phyloP scores from a whole-genome alignment of 2,888 invertebrate species.

The Azorinus chamasolen region DNA sequence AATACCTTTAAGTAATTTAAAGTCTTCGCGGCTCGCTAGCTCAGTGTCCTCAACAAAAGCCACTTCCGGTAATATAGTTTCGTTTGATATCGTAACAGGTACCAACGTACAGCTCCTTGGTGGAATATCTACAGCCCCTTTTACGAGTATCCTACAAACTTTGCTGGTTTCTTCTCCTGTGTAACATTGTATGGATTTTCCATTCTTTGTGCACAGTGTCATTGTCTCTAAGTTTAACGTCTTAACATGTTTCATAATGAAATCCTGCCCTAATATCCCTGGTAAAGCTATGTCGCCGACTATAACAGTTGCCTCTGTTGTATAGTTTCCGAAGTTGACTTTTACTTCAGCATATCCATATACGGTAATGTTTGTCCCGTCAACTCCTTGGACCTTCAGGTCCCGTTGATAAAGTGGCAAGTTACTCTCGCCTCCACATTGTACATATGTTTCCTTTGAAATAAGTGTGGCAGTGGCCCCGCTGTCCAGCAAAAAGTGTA shows the following conservation, averaged over 20 bases:
- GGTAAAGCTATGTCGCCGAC: conserved; percentile 9
- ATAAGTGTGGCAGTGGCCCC: conserved; percentile 39
- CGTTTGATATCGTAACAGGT: conserved; percentile 10
- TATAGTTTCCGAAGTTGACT: conserved; percentile 4
- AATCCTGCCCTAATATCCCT: no score
- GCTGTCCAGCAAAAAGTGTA: conserved; percentile 28
- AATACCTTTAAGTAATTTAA: conserved; percentile 9
- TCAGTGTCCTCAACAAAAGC: conserved; percentile 7
- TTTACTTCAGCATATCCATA: no score
- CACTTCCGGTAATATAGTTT: neutral
- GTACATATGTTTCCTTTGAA: conserved; percentile 25
- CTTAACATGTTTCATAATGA: conserved; percentile 23
- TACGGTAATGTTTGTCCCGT: conserved; percentile 21
- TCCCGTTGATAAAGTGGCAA: neutral
- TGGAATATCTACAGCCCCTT: conserved; percentile 12
- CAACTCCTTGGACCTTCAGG: no score
- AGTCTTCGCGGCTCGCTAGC: neutral
- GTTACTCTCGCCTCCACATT: neutral
- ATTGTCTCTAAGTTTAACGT: conserved; percentile 19
- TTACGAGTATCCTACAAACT: conserved; percentile 17
- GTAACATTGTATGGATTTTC: neutral
- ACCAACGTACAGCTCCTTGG: conserved; percentile 7
- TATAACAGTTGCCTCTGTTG: neutral
- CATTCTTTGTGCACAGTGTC: neutral
- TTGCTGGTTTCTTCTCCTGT: conserved; percentile 6